Percentiles rank a stretch among this genome's conserved stretches.
Evolutionary conservation across 2,113 vertebrate species (phyloP).

Genomic region (Dinomys branickii): DNA sequence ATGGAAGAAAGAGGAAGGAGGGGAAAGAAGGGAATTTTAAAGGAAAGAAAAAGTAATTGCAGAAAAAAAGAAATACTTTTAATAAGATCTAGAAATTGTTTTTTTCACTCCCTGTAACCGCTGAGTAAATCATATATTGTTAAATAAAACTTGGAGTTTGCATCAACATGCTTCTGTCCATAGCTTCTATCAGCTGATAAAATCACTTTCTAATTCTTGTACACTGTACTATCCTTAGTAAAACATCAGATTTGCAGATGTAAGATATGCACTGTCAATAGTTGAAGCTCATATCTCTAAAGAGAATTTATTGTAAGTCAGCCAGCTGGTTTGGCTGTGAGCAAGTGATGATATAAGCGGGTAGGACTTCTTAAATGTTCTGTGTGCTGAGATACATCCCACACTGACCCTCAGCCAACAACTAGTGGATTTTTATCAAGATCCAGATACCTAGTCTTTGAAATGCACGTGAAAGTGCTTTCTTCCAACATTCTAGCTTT

Average conservation of each 20-base stretch:
- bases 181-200: background rate
- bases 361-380: background rate
- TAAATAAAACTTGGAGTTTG: slow-evolving; percentile 4
- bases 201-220: slow-evolving; percentile 29
- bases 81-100: slow-evolving; percentile 37
- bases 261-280: background rate
- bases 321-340: background rate
- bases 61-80: slow-evolving; percentile 6
- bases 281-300: background rate
- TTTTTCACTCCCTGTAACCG: background rate
- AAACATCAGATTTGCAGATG: background rate
- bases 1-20: background rate
- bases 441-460: background rate
- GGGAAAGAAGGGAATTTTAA: background rate
- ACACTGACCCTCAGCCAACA: background rate
- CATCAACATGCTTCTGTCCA: slow-evolving; percentile 18
- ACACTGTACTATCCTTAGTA: background rate
- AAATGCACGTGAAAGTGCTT: slow-evolving; percentile 13
- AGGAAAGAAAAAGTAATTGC: background rate
- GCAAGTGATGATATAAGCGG: background rate
- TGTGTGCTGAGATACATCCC: background rate
- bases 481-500: slow-evolving; percentile 34
- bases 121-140: background rate
- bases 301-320: slow-evolving; percentile 7
- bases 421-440: background rate